A percentile compares a stretch with the other conserved stretches of the same genome.
Evolutionary conservation across 2,888 invertebrate genomes (phyloP).

Genomic region (Myopa testacea): DNA sequence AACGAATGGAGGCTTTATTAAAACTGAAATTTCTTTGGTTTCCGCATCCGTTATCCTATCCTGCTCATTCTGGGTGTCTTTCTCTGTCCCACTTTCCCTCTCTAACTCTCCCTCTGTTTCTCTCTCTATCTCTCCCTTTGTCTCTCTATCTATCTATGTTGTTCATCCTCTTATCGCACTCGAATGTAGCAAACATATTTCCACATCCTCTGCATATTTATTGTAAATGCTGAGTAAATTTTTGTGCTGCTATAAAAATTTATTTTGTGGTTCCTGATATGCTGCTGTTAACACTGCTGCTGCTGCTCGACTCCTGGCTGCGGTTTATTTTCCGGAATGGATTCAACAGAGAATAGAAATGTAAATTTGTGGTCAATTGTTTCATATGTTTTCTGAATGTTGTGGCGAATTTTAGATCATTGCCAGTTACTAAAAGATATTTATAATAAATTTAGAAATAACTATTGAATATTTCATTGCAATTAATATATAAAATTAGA

Average conservation of each 20-base stretch:
- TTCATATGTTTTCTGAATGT: not conserved
- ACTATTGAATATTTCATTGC: too few relatives aligned
- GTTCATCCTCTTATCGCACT: not conserved
- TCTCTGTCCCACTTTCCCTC: too few relatives aligned
- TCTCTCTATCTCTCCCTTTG: not conserved
- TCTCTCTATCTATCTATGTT: not conserved
- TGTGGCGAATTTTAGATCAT: too few relatives aligned
- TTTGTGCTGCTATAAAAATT: not conserved
- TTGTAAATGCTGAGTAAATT: not conserved
- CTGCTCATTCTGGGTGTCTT: not conserved
- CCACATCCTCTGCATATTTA: not conserved
- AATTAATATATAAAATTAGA: too few relatives aligned
- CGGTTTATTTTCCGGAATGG: not conserved
- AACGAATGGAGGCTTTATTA: not conserved
- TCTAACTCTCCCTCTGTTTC: not conserved
- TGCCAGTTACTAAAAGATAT: too few relatives aligned
- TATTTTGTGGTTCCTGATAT: conserved; percentile 6
- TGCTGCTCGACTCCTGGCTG: not conserved
- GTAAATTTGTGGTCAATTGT: not conserved
- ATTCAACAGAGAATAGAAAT: not conserved
- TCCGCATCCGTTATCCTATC: not conserved
- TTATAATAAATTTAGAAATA: too few relatives aligned
- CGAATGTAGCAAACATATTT: not conserved
- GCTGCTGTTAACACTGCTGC: not conserved
- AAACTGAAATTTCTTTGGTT: conserved; percentile 6